Conservation (phyloP, 2,888 invertebrate genomes). For the Julus scandinavius region DNA sequence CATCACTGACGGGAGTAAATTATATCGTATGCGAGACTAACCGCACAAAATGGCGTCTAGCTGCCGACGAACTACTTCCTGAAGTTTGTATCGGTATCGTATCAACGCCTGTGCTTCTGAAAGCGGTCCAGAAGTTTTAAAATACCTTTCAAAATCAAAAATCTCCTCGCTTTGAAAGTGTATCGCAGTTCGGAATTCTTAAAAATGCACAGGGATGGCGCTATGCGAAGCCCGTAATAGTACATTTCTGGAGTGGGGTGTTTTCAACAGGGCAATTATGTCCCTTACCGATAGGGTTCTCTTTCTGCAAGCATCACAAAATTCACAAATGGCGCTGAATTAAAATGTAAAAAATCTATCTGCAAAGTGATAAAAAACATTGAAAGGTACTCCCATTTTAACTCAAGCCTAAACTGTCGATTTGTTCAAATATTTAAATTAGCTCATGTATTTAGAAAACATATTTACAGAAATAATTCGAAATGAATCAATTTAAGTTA, state of each 20-base stretch:
- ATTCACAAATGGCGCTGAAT: not conserved
- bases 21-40: not conserved
- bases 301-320: not conserved
- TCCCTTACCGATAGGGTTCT: not conserved
- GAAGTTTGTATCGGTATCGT: not conserved
- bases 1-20: not conserved
- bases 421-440: no score
- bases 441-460: no score
- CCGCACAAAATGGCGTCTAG: slow-evolving; percentile 33
- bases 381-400: not conserved
- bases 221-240: not conserved
- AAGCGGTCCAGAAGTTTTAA: not conserved
- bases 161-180: not conserved
- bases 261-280: no score
- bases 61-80: slow-evolving; percentile 12
- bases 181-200: not conserved
- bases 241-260: no score
- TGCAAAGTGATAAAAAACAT: not conserved
- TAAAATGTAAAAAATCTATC: not conserved
- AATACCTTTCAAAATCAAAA: not conserved
- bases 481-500: no score
- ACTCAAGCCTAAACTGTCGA: not conserved
- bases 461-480: no score
- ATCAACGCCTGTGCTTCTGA: not conserved
- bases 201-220: not conserved